Percentiles rank a stretch among this genome's conserved stretches.
These are phyloP conservation scores for Stenotaenia linearis DNA, from an alignment of 2,888 invertebrate genomes.

Conservation along the genomic window DNA sequence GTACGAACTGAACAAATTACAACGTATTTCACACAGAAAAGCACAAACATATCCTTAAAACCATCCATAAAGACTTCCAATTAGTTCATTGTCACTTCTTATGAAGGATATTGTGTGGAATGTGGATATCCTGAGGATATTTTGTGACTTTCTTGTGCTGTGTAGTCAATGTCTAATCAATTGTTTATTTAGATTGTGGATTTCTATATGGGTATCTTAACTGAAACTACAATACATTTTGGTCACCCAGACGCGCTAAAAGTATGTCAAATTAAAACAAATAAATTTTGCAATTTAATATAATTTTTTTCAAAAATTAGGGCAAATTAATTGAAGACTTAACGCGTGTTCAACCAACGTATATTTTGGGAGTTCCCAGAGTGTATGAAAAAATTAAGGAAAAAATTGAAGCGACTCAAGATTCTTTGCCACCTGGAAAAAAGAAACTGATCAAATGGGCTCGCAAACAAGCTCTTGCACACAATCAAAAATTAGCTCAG, in stretches of 20 bases:
- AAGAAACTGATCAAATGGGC: conserved; percentile 17
- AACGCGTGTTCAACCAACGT: conserved; percentile 57
- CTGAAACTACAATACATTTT: background rate
- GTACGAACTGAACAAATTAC: background rate
- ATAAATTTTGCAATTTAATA: too few species aligned
- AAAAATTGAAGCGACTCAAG: conserved; percentile 57
- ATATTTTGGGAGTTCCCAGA: background rate
- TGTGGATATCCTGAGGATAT: too few species aligned
- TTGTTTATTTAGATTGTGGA: background rate
- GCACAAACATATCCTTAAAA: too few species aligned
- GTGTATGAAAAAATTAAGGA: background rate
- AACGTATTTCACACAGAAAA: too few species aligned
- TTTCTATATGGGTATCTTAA: background rate
- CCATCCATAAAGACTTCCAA: too few species aligned
- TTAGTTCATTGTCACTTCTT: too few species aligned
- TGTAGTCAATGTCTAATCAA: conserved; percentile 36
- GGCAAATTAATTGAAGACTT: conserved; percentile 71
- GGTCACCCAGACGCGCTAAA: background rate
- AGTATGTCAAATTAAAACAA: background rate
- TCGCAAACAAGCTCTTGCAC: background rate
- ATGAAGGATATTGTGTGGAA: too few species aligned
- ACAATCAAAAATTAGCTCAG: background rate
- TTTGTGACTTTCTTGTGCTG: background rate
- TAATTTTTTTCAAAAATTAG: background rate
- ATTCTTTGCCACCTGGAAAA: background rate